Evolutionary conservation across 2,888 invertebrate species (phyloP), one percentile per base, ranked within the genome.

Genomic region (Ommatoiulus sabulosus): DNA sequence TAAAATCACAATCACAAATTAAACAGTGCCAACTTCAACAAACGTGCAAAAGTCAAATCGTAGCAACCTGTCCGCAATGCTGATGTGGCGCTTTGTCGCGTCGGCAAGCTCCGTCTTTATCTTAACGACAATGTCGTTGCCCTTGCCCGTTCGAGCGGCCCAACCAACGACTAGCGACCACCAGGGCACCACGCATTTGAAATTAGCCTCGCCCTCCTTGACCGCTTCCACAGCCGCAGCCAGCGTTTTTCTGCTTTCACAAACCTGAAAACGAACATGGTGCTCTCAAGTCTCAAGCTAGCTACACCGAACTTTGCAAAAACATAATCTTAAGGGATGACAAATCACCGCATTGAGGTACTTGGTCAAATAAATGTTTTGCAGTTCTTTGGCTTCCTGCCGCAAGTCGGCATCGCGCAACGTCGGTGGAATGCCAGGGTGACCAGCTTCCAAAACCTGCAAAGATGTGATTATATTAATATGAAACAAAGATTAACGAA

Each of bases 351-450:
- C 90, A 6, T 90, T 89, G 35, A 90, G 90, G n/a, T 92, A 91
- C 88, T 91, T 92, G 1, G 90, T 89, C 91, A 95, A 92, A 91
- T 95, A 95, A 90, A 94, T 94, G 91, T 94, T 92, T 91, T 95
- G 94, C 3, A 95, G 91, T 17, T 93, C 92, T 35, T 92, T 92
- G 86, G 94, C 94, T 91, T 95, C 94, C 24, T 92, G 91, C 89
- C 91, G 91, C 46, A 95, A 92, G 52, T 91, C 91, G 72, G 92
- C 92, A 91, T 95, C 95, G 87, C 94, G 91, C 10, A 94, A 92
- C 4, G 95, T 95, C 7, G 93, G 93, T 0, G 92, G 91, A 4
- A 94, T 91, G 8, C 92, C 93, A 12, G 91, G 91, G 5, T 93
- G 92, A 72, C 92, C 91, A 4, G 91, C 91, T 89, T 93, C 93